Base-by-base conservation (phyloP, 2,888 invertebrate genomes). In the Maniola hyperantus region DNA sequence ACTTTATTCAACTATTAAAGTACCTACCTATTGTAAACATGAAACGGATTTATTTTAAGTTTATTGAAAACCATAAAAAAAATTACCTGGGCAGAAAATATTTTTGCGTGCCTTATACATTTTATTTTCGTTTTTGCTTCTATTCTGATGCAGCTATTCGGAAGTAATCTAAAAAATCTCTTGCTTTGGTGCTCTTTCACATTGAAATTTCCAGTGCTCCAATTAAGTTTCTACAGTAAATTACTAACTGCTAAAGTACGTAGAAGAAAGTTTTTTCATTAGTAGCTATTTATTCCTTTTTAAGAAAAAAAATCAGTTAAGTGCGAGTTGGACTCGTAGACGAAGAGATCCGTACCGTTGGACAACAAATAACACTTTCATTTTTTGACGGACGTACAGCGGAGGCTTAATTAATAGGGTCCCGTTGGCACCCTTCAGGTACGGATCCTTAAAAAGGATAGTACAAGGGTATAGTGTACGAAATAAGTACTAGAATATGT, bases 121-220 rank as follows among this genome's bases (percentile, higher is more conserved):
- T 54, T 54, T 15, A 18, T 34, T 54, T 36, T 54, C 10, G 15
- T n/a, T 36, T 54, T 54, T 15, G 8, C 10, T 15, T 36, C 54
- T 36, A 34, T 54, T 36, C 54, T 54, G 36, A 8, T 10, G 48
- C 18, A 20, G 50, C 15, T 36, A 10, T 15, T 54, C 15, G 15
- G 34, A 54, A 53, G 53, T 34, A 54, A 34, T 51, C 2, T 20
- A 50, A 50, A 54, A 54, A 54, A 54, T 33, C 26, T 15, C 34
- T 34, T 39, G 42, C 36, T 26, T 54, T 10, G 15, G 15, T 34
- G 13, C 33, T 26, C 13, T 33, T 51, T n/a, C 15, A 54, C 54
- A 54, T 54, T 54, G 15, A 34, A 53, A n/a, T 53, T 26, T 26
- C 26, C 36, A 18, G 36, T 54, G 36, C 15, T 0, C 15, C 36